These are phyloP conservation scores for Epistrophe eligans DNA, from an alignment of 2,888 invertebrate genomes.

Conservation along the genomic window DNA sequence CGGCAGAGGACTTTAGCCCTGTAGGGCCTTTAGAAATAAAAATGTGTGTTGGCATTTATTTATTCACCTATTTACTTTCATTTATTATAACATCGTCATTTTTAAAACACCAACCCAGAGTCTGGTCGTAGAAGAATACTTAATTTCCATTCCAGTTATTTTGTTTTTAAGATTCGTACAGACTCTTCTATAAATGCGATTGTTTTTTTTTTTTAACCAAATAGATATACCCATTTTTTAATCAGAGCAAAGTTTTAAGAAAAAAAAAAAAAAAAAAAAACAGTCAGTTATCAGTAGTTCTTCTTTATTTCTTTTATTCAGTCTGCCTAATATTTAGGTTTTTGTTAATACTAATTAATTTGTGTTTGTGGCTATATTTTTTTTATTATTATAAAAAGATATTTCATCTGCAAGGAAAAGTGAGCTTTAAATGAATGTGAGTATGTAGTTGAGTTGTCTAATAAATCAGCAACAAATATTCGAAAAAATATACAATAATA, in stretches of 20 bases:
- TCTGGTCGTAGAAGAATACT: background rate
- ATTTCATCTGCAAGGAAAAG: constrained; percentile 9
- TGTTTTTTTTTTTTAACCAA: background rate
- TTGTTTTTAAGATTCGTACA: background rate
- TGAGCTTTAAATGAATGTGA: constrained; percentile 37
- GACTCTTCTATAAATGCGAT: background rate
- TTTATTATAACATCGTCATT: background rate
- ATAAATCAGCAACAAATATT: constrained; percentile 53
- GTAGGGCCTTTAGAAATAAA: no score
- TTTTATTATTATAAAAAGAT: constrained; percentile 18
- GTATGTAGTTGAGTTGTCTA: constrained; percentile 33
- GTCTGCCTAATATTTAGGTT: constrained; percentile 75
- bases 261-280: background rate
- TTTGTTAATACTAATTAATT: constrained; percentile 37
- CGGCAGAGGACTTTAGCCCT: no score
- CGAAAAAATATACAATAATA: constrained; percentile 43
- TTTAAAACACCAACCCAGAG: background rate
- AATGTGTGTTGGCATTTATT: no score
- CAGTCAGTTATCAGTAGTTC: constrained; percentile 29
- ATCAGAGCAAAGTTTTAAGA: background rate
- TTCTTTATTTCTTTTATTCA: constrained; percentile 42
- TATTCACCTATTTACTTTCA: no score
- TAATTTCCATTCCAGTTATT: background rate
- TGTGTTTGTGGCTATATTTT: constrained; percentile 29
- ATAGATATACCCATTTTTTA: background rate